Evolutionary conservation across 2,888 invertebrate genomes (phyloP).

Genomic region (Morpho helenor): DNA sequence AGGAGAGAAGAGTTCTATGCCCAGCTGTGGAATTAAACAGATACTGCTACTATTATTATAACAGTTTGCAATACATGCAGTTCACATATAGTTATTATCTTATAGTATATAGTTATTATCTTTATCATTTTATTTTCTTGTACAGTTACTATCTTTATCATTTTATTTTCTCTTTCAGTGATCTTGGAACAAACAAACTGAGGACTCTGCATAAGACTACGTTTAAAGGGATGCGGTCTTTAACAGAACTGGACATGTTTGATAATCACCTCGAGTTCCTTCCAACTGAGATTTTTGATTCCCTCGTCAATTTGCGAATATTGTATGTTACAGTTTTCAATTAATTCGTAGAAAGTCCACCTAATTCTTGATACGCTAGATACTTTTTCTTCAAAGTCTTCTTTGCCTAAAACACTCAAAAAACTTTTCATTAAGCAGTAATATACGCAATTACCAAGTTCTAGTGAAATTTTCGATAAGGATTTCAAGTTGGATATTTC

Average conservation of each 20-base stretch:
- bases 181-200: conserved; percentile 84
- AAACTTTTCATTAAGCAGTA: no score
- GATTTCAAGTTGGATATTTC: no score
- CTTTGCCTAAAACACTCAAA: no score
- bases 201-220: conserved; percentile 84
- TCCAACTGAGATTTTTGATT: conserved; percentile 82
- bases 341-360: no score
- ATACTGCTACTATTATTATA: no score
- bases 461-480: no score
- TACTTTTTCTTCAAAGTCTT: no score
- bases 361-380: no score
- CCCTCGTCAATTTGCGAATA: conserved; percentile 80
- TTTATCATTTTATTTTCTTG: neutral
- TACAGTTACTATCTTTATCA: neutral
- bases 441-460: no score
- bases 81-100: neutral
- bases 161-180: conserved; percentile 73
- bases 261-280: conserved; percentile 85
- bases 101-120: neutral
- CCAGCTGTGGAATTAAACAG: no score
- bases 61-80: no score
- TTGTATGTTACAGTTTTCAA: conserved; percentile 71
- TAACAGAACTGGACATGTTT: conserved; percentile 85
- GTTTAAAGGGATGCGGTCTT: conserved; percentile 81
- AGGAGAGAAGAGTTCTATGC: no score